phyloP scores from a whole-genome alignment of 92 coral and sea anemone genomes.

The Epizoanthus stellaris region DNA sequence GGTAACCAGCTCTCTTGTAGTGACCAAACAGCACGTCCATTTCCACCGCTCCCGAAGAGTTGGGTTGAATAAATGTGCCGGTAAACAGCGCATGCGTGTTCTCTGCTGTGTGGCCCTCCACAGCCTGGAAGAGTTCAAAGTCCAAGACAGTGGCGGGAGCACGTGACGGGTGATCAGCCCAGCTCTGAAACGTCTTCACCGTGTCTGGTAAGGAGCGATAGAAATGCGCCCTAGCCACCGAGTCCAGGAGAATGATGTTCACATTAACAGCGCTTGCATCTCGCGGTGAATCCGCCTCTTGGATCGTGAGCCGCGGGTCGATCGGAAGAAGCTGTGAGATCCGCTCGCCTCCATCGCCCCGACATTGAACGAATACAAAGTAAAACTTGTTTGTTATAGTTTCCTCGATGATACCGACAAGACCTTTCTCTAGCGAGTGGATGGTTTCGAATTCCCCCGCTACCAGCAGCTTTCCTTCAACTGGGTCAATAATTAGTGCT shows the following conservation, averaged over 20 bases:
- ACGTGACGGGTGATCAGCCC: slow-evolving; percentile 51
- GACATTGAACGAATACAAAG: slow-evolving; percentile 70
- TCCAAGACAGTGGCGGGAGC: slow-evolving; percentile 75
- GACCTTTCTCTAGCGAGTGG: slow-evolving; percentile 46
- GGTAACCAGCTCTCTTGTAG: slow-evolving; percentile 82
- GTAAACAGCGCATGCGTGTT: slow-evolving; percentile 87
- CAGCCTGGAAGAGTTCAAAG: slow-evolving; percentile 85
- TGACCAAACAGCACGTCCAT: slow-evolving; percentile 74
- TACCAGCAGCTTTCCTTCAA: slow-evolving; percentile 43
- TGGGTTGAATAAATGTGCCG: slow-evolving; percentile 58
- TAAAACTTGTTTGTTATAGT: slow-evolving; percentile 49
- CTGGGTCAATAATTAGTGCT: slow-evolving; percentile 52
- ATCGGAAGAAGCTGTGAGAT: slow-evolving; percentile 65
- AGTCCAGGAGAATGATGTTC: slow-evolving; percentile 76
- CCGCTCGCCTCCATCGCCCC: not conserved
- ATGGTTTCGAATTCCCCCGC: slow-evolving; percentile 30
- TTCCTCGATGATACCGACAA: slow-evolving; percentile 51
- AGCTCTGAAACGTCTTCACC: slow-evolving; percentile 61
- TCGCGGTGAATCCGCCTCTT: slow-evolving; percentile 37
- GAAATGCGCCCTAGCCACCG: slow-evolving; percentile 89
- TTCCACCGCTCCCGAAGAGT: slow-evolving; percentile 51
- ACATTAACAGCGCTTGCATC: slow-evolving; percentile 61
- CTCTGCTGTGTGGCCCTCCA: slow-evolving; percentile 85
- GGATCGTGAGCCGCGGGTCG: slow-evolving; percentile 58
- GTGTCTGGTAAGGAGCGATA: slow-evolving; percentile 90